Percentiles rank a stretch among this genome's conserved stretches.
These are phyloP conservation scores for Leucophora obtusa DNA, from an alignment of 2,888 invertebrate species.

Conservation along the genomic window DNA sequence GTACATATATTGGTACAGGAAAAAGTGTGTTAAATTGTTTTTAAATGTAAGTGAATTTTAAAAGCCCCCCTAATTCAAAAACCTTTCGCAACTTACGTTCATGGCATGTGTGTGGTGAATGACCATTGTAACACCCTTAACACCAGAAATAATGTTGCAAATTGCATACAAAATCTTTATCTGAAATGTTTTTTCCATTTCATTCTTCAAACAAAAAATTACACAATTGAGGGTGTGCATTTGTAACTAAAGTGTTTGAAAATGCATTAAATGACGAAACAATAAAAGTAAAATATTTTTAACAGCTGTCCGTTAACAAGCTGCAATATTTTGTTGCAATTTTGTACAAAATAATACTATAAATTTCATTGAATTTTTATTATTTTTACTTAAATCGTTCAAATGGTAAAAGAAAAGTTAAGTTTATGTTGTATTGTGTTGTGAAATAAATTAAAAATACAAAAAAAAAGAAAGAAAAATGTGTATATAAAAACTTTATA, in stretches of 20 bases:
- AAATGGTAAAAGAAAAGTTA: not conserved
- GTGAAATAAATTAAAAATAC: not conserved
- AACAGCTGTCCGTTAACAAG: conserved; percentile 43
- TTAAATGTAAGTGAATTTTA: too few species aligned
- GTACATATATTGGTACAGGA: too few species aligned
- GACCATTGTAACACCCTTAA: conserved; percentile 2
- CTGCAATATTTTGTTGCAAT: conserved; percentile 21
- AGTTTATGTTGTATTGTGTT: not conserved
- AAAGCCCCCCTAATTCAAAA: not conserved
- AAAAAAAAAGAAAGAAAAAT: not conserved
- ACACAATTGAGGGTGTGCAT: conserved; percentile 4
- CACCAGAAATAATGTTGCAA: not conserved
- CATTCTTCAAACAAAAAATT: not conserved
- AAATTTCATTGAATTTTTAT: conserved; percentile 14
- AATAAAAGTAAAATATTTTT: conserved; percentile 4
- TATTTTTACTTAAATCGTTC: not conserved
- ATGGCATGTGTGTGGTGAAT: not conserved
- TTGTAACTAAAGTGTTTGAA: not conserved
- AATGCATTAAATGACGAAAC: not conserved
- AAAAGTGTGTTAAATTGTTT: too few species aligned
- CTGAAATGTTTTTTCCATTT: not conserved
- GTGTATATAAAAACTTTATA: not conserved
- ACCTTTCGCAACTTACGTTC: not conserved
- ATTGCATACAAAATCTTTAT: not conserved
- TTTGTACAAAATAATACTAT: not conserved